Evolutionary conservation across 2,797 vertebrate species (phyloP), one percentile per base, ranked within the genome.

Genomic region (Gymnoscopelus braueri): DNA sequence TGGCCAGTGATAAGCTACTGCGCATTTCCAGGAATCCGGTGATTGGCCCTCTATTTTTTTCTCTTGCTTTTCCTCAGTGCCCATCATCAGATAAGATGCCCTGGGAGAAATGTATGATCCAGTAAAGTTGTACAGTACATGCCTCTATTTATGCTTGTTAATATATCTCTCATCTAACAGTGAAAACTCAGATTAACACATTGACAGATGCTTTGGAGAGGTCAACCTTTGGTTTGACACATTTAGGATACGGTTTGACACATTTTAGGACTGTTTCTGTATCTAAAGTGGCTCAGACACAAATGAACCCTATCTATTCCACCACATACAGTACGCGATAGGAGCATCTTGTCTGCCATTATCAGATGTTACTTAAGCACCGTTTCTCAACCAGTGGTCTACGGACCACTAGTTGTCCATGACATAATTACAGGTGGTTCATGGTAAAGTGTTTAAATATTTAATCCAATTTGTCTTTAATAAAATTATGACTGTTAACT

Each of bases 1-100:
- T 85, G 44, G 53, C 53, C 56, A 13, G 49, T 23, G 71, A 81
- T 85, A 79, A 71, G 58, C 63, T 13, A 2, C 9, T 19, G 15
- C 67, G 58, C 48, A 76, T 5, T 78, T 80, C 65, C 69, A 68
- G 67, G 79, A 89, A 80, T 64, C 53, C 64, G 48, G 23, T 67
- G 53, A 75, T 80, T 71, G 60, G 0, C 0, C 47, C 70, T 61
- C 64, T 63, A 4, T 61, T 54, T 58, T 69, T 63, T 57, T 7
- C 12, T 54, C 56, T 51, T 77, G 50, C 6, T 77, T 77, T 71
- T 75, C 32, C 68, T 29, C 5, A 14, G 51, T 59, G 39, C 12
- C 50, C 48, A 24, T 64, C 49, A 68, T 68, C 63, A 62, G 80
- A 74, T 71, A 70, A 75, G 48, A 62, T 13, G 39, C 52, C 26